phyloP scores from a whole-genome alignment of 2,888 invertebrate species.

The Troides oblongomaculatus region DNA sequence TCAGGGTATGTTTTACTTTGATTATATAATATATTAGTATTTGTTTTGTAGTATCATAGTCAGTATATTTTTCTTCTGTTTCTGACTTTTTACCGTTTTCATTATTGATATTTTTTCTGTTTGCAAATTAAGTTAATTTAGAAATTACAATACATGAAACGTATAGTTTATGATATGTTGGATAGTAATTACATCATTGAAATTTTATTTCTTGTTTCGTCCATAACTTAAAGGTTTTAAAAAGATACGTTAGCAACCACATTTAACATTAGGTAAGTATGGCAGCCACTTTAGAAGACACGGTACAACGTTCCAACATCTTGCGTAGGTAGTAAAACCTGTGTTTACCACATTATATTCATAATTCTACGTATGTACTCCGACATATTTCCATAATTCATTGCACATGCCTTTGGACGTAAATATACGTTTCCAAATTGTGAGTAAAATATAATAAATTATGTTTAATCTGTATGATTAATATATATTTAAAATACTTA shows the following conservation, averaged over 20 bases:
- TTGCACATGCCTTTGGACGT: neutral
- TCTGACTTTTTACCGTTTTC: no score
- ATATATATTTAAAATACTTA: no score
- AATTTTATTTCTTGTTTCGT: constrained; percentile 12
- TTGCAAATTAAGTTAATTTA: no score
- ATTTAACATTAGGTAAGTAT: constrained; percentile 18
- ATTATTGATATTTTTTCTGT: no score
- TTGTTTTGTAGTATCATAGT: no score
- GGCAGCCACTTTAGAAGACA: constrained; percentile 22
- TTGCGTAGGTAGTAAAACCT: constrained; percentile 24
- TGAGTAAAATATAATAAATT: neutral
- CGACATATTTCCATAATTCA: neutral
- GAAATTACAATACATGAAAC: no score
- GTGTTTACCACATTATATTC: constrained; percentile 20
- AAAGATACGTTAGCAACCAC: constrained; percentile 17
- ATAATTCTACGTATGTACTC: constrained; percentile 17
- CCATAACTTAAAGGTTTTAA: constrained; percentile 18
- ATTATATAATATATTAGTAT: no score
- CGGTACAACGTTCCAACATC: constrained; percentile 24
- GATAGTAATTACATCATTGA: neutral
- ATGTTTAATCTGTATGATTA: no score
- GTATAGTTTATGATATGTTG: neutral
- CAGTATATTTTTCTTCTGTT: no score
- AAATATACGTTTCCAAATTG: neutral
- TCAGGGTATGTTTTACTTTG: no score